Evolutionary conservation across 2,797 vertebrate genomes (phyloP).

Genomic region (Heteromormyrus szaboi): DNA sequence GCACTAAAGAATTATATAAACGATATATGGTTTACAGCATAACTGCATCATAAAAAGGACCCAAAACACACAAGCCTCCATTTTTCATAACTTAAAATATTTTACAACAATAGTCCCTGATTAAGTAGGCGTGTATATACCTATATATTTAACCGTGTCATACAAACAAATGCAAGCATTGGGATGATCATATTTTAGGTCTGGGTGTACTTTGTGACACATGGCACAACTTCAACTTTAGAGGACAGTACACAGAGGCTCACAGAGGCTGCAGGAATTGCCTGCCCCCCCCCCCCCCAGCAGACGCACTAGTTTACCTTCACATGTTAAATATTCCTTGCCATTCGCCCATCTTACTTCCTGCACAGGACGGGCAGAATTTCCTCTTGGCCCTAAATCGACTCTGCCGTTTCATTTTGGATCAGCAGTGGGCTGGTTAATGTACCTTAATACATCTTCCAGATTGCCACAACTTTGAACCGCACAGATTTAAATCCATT

Average conservation of each 20-base stretch:
- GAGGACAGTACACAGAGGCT: not conserved
- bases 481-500: not conserved
- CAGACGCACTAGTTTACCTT: not conserved
- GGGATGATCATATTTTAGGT: not conserved
- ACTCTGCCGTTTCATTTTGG: not conserved
- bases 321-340: not conserved
- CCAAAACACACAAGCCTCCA: not conserved
- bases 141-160: not conserved
- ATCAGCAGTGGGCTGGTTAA: not conserved
- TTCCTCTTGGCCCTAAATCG: not conserved
- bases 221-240: not conserved
- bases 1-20: not conserved
- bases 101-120: not conserved
- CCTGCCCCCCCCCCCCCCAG: not conserved
- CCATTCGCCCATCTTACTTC: not conserved
- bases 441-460: slow-evolving; percentile 10
- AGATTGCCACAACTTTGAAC: slow-evolving; percentile 4
- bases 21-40: not conserved
- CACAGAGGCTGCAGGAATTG: not conserved
- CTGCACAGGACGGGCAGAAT: not conserved
- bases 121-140: not conserved
- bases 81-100: not conserved
- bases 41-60: not conserved
- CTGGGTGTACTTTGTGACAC: not conserved
- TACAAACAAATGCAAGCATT: not conserved